Base-by-base conservation (phyloP, 2,888 invertebrate species). In the Apodemia duryi region DNA sequence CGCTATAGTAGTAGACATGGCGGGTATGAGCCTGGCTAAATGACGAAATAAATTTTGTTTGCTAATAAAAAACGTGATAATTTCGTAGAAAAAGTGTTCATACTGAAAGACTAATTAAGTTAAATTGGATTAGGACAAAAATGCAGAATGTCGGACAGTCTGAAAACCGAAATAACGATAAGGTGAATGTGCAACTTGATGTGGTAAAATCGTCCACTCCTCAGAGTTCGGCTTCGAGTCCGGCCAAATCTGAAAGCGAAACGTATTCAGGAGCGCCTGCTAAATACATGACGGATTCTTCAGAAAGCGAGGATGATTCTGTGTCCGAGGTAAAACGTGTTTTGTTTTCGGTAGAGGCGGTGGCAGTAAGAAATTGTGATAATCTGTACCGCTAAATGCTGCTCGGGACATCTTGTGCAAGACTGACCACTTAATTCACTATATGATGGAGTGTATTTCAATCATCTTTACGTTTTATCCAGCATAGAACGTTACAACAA, bases 261-360 rank as follows among this genome's bases (percentile, higher is more conserved):
- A 96, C 96, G 87, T 95, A 95, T 93, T 95, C 95, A 84, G 96
- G 96, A 91, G 93, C 94, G 86, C 96, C 95, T 87, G 95, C 96
- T 85, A 96, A 96, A 93, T 96, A 95, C 94, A 97, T 97, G 94
- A 96, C 97, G 91, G 97, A 97, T 94, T 95, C 97, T 88, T 98
- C 98, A 82, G 98, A 97, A 93, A 98, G 97, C 90, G 98, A 98
- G 91, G 98, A 98, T 93, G 98, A 98, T 90, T 98, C 98, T 92
- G 97, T 97, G 88, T 98, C 97, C 82, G 98, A 98, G 97, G 98
- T 98, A 95, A 94, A 91, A 91, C 89, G 91, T 91, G 91, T 91
- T 91, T 91, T 91, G 91, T 91, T 91, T 91, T 90, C 83, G 81
- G 81, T 74, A 84, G 87, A 91, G 91, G 91, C 90, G 90, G 88